Conservation (phyloP, 2,797 vertebrate genomes). For the Pangasius sanitwongsei region DNA sequence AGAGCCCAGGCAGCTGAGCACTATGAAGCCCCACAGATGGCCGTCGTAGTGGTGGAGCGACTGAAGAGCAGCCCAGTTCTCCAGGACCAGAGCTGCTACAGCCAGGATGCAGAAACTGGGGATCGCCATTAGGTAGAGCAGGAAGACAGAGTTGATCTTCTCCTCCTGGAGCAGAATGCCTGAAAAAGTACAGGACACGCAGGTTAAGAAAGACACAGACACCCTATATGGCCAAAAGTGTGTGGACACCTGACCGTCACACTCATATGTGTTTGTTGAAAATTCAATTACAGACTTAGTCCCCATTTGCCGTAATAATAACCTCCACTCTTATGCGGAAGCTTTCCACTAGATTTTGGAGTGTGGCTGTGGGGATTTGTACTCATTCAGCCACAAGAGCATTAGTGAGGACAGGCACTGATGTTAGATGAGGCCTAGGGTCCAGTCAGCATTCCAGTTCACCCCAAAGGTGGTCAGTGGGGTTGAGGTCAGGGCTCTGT, state of each 20-base stretch:
- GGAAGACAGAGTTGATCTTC: constrained; percentile 86
- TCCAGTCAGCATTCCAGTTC: not conserved
- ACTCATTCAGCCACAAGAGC: not conserved
- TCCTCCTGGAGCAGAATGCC: constrained; percentile 92
- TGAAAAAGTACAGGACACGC: constrained; percentile 57
- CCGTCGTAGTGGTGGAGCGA: constrained; percentile 76
- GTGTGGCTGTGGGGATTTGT: not conserved
- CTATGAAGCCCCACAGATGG: constrained; percentile 87
- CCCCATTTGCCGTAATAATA: not conserved
- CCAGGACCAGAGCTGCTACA: constrained; percentile 82
- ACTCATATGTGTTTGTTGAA: not conserved
- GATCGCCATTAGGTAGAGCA: constrained; percentile 93
- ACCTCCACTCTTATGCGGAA: not conserved
- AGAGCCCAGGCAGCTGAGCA: constrained; percentile 94
- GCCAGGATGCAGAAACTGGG: constrained; percentile 94
- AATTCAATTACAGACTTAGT: not conserved
- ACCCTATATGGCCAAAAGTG: not conserved
- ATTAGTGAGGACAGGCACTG: not conserved
- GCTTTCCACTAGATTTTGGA: not conserved
- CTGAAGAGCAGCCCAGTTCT: constrained; percentile 82
- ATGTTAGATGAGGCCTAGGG: not conserved
- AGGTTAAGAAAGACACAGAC: not conserved
- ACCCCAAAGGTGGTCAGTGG: not conserved
- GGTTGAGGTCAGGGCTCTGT: not conserved
- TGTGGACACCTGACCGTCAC: not conserved